A percentile compares a stretch with the other conserved stretches of the same genome.
Conservation (phyloP, 1,140 invertebrate genomes). For the Muscidifurax raptorellus region DNA sequence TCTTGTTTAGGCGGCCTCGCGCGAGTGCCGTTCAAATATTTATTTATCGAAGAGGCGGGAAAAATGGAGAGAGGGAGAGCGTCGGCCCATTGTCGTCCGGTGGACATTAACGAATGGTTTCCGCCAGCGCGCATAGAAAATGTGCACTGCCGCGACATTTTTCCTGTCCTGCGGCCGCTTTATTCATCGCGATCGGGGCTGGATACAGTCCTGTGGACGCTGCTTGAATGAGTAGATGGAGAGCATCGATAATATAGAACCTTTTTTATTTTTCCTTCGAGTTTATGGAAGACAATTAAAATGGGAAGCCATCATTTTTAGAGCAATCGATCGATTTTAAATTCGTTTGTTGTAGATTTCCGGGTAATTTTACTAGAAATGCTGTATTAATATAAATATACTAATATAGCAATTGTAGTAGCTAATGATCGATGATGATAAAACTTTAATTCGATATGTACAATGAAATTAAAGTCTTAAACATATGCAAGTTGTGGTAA, state of each 20-base stretch:
- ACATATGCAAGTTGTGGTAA: too few species aligned
- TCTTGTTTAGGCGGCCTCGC: conserved; percentile 10
- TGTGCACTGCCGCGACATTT: conserved; percentile 57
- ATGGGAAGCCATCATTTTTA: not conserved
- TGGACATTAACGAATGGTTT: conserved; percentile 70
- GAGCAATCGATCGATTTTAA: too few species aligned
- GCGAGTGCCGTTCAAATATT: conserved; percentile 61
- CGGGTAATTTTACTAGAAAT: too few species aligned
- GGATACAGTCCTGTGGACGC: too few species aligned
- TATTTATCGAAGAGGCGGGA: conserved; percentile 60
- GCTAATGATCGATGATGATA: too few species aligned
- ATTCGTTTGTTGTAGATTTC: too few species aligned
- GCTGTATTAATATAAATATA: too few species aligned
- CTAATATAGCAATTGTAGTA: too few species aligned
- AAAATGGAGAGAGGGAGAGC: not conserved
- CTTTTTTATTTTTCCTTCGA: not conserved
- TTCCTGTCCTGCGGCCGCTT: conserved; percentile 41
- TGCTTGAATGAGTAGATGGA: too few species aligned
- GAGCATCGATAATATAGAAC: too few species aligned
- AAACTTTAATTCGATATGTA: too few species aligned
- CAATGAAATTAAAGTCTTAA: too few species aligned
- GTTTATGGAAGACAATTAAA: not conserved
- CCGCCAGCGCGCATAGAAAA: conserved; percentile 62
- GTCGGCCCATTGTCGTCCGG: conserved; percentile 59
- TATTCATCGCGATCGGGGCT: not conserved